Evolutionary conservation across 2,113 vertebrate genomes (phyloP).

Genomic region (Sylvilagus bachmani): DNA sequence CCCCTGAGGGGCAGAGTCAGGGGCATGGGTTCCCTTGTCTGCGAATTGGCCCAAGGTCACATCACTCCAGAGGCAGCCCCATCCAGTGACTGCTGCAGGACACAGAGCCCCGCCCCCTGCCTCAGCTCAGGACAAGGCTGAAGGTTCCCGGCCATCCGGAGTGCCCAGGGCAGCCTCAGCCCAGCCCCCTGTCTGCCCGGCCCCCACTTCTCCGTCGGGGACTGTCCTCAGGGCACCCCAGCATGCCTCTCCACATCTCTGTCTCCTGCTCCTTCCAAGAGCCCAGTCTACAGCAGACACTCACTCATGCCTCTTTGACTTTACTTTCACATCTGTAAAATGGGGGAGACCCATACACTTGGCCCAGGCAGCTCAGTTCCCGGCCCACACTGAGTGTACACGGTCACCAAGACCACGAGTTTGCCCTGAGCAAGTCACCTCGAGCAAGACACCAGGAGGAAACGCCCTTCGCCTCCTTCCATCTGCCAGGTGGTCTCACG

Average conservation of each 20-base stretch:
- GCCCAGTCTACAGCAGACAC: rapidly evolving
- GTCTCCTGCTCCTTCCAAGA: background rate
- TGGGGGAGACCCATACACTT: rapidly evolving
- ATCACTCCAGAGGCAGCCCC: background rate
- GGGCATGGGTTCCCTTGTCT: background rate
- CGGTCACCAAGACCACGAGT: rapidly evolving
- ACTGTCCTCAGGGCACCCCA: rapidly evolving
- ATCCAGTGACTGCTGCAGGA: background rate
- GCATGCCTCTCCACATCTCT: background rate
- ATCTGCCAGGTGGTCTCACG: background rate
- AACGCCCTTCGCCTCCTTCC: rapidly evolving
- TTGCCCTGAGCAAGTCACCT: background rate
- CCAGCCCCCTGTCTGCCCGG: background rate
- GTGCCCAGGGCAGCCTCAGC: background rate
- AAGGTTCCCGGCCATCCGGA: background rate
- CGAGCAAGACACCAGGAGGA: rapidly evolving
- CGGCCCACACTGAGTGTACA: background rate
- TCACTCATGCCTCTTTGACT: rapidly evolving
- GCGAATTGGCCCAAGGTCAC: rapidly evolving
- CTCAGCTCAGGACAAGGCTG: background rate
- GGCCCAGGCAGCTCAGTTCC: rapidly evolving
- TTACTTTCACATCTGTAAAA: background rate
- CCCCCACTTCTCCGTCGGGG: rapidly evolving
- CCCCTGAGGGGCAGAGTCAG: background rate
- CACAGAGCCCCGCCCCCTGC: too few relatives aligned